Conservation (phyloP, 2,888 invertebrate species). For the Platycheirus albimanus region DNA sequence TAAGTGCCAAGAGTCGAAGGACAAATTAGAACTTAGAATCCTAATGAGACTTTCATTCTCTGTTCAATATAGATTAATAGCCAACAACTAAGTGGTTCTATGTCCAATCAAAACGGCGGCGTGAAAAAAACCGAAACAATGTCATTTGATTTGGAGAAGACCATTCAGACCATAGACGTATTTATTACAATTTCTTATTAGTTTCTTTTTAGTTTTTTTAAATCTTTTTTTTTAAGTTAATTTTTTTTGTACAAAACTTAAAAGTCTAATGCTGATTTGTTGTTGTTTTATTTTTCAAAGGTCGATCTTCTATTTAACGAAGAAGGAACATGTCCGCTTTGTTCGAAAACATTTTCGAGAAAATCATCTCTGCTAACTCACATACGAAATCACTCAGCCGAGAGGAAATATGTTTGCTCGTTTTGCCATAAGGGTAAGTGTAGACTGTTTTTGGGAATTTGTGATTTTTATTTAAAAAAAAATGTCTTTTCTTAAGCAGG, state of each 20-base stretch:
- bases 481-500: constrained; percentile 76
- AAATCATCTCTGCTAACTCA: constrained; percentile 83
- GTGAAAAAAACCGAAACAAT: constrained; percentile 78
- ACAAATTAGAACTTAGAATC: constrained; percentile 35
- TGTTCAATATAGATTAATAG: constrained; percentile 73
- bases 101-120: constrained; percentile 77
- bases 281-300: constrained; percentile 74
- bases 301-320: constrained; percentile 83
- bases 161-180: constrained; percentile 80
- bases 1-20: constrained; percentile 33
- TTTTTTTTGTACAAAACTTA: background rate
- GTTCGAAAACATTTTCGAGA: constrained; percentile 83
- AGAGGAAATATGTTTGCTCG: constrained; percentile 82
- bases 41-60: constrained; percentile 62
- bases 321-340: constrained; percentile 83
- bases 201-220: constrained; percentile 29
- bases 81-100: constrained; percentile 72
- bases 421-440: constrained; percentile 82
- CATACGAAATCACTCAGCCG: constrained; percentile 83
- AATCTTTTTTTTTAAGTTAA: background rate
- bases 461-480: background rate
- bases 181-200: constrained; percentile 72
- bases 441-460: background rate
- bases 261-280: background rate
- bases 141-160: constrained; percentile 80